Base-by-base conservation (phyloP, 2,797 vertebrate species). In the Epinephelus malabaricus region DNA sequence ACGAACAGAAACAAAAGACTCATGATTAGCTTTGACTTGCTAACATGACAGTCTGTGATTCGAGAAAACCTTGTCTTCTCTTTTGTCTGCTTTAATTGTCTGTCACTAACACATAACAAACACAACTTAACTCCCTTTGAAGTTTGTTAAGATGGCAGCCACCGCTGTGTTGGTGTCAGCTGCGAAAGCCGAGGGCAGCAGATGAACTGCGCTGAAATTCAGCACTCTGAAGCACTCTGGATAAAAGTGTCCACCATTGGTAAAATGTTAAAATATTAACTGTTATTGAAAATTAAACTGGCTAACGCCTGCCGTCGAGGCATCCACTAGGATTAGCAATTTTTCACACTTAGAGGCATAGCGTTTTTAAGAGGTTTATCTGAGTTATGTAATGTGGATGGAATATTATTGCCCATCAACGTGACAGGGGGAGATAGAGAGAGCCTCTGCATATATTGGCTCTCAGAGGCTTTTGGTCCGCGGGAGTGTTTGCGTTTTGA, bases 291-390 rank as follows among this genome's bases (percentile, higher is more conserved):
- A 88, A 85, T 85, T 61, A 68, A 79, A 85, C 13, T 25, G 58
- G 74, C 73, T 68, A 63, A 78, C n/a, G 18, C 50, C 79, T 25
- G 71, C 68, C 17, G 3, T 64, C 11, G n/a, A 69, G 68, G 60
- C 77, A 72, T 84, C 78, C 27, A 0, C 34, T 0, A 2, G 79
- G 76, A 89, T 90, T 82, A 84, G 79, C 58, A 43, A 55, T 62
- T 76, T 34, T 87, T 4, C 62, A 47, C 73, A 49, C 63, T 59
- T 78, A 91, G 81, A 88, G 85, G 84, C 83, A 30, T 46, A 34
- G 50, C 59, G 21, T 66, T 82, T 76, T 83, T 75, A 86, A 86
- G 78, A 76, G 82, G 82, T 90, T 90, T 89, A 86, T 87, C 67
- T 2, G 53, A 81, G 75, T 83, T 89, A 81, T 34, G 83, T 79